Conservation (phyloP, 2,113 vertebrate genomes). For the Alligator mississippiensis region DNA sequence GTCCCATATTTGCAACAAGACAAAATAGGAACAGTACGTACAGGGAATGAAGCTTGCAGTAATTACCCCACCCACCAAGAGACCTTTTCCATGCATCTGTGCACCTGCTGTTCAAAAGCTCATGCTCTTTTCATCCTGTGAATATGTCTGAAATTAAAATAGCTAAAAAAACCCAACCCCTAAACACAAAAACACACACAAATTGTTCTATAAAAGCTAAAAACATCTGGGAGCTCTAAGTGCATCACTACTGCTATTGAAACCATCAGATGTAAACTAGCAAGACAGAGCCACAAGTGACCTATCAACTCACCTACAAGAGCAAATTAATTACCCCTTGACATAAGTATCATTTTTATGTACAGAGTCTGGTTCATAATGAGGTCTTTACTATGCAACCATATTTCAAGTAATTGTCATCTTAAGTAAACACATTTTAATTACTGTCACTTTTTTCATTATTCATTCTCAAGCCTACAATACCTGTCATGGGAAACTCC, state of each 20-base stretch:
- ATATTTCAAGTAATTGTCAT: slow-evolving; percentile 74
- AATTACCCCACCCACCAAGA: not conserved
- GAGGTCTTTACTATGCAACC: slow-evolving; percentile 74
- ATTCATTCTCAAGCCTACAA: slow-evolving; percentile 67
- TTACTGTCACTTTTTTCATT: slow-evolving; percentile 70
- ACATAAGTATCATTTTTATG: slow-evolving; percentile 56
- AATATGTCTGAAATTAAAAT: not conserved
- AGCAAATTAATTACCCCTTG: slow-evolving; percentile 77
- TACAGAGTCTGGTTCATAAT: slow-evolving; percentile 67
- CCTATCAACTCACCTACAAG: slow-evolving; percentile 50
- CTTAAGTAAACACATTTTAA: slow-evolving; percentile 79
- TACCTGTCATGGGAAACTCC: slow-evolving; percentile 70
- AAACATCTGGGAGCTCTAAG: not conserved
- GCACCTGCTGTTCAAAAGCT: not conserved
- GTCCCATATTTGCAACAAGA: not conserved
- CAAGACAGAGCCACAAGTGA: slow-evolving; percentile 62
- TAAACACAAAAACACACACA: not conserved
- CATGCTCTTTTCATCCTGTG: not conserved
- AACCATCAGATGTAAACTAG: slow-evolving; percentile 33
- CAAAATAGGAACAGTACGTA: not conserved
- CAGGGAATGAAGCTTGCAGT: not conserved
- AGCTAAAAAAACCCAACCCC: not conserved
- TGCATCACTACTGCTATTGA: not conserved
- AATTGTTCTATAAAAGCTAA: not conserved
- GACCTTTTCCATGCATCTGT: not conserved